phyloP scores from a whole-genome alignment of 2,113 vertebrate genomes.

The Pavo muticus region DNA sequence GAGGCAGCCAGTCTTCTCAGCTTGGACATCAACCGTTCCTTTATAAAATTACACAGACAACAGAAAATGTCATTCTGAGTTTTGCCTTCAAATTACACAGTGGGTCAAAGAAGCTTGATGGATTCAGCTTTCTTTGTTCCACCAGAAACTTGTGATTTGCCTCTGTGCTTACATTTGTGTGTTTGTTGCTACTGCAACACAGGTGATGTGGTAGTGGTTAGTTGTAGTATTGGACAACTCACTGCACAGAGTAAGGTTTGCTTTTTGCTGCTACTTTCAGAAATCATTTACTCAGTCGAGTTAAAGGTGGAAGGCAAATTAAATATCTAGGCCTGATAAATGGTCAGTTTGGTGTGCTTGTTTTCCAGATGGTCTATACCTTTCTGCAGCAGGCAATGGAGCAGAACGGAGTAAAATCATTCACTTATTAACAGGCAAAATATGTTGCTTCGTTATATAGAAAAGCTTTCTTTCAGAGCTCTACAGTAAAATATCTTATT shows the following conservation, averaged over 20 bases:
- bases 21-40: background rate
- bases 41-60: background rate
- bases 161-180: background rate
- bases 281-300: background rate
- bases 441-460: background rate
- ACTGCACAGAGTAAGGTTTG: background rate
- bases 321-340: background rate
- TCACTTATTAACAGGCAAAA: background rate
- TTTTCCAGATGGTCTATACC: background rate
- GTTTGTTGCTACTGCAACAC: background rate
- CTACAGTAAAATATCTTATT: background rate
- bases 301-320: background rate
- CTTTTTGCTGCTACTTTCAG: background rate
- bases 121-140: background rate
- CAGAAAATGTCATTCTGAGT: background rate
- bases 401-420: background rate
- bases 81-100: background rate
- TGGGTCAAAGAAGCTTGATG: background rate
- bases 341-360: background rate
- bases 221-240: background rate
- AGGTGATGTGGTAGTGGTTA: background rate
- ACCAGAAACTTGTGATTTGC: background rate
- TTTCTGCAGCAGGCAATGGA: background rate
- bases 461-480: background rate
- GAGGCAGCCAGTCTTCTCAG: background rate